phyloP scores from a whole-genome alignment of 2,113 vertebrate species.

The Archilochus colubris region DNA sequence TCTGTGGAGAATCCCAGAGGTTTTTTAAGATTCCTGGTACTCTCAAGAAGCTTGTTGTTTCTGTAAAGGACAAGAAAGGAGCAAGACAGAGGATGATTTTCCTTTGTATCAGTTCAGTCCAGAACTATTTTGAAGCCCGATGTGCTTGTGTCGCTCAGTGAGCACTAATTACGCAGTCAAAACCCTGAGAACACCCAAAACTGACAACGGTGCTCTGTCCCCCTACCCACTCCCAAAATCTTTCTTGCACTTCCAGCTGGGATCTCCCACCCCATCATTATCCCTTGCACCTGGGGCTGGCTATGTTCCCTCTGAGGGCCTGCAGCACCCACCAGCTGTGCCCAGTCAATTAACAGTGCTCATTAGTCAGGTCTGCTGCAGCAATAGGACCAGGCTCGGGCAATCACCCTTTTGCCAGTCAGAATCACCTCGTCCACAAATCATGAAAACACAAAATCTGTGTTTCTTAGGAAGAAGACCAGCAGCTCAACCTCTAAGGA shows the following conservation, averaged over 20 bases:
- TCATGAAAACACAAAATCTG: fast-evolving
- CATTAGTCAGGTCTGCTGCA: too few species aligned
- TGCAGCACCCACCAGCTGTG: too few species aligned
- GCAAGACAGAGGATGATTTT: fast-evolving
- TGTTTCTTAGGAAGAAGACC: fast-evolving
- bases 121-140: not conserved
- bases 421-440: fast-evolving
- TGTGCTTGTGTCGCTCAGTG: fast-evolving
- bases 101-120: fast-evolving
- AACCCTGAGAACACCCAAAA: fast-evolving
- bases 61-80: not conserved
- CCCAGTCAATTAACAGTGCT: not conserved
- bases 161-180: not conserved
- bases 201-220: fast-evolving
- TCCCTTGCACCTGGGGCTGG: too few species aligned
- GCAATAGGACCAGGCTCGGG: not conserved
- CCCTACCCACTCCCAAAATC: too few species aligned
- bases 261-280: not conserved
- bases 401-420: fast-evolving
- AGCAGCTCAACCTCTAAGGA: fast-evolving
- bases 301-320: not conserved
- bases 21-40: not conserved
- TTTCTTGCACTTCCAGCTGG: not conserved
- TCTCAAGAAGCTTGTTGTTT: not conserved
- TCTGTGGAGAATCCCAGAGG: not conserved